Evolutionary conservation across 92 coral and sea anemone genomes (phyloP).

Genomic region (Parazoanthus atlanticus): DNA sequence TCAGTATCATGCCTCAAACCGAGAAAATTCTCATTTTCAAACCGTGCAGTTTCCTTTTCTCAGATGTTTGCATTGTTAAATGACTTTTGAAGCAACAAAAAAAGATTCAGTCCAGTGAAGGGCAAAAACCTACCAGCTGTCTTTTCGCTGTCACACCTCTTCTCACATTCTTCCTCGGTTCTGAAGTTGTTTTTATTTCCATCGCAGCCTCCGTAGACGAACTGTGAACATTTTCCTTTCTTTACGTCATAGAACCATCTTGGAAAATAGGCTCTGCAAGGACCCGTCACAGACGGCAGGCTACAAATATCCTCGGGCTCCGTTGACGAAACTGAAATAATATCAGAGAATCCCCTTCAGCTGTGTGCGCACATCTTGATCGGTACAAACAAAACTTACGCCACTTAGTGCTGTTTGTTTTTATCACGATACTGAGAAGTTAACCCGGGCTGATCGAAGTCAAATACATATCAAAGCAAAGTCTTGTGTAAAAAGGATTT

Average conservation of each 20-base stretch:
- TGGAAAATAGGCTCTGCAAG: conserved; percentile 7
- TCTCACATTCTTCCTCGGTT: conserved; percentile 13
- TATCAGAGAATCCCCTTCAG: background rate
- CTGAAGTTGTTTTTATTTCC: conserved; percentile 9
- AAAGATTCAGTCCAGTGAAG: background rate
- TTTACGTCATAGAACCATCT: conserved; percentile 18
- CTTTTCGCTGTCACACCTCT: conserved; percentile 19
- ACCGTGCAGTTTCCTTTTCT: background rate
- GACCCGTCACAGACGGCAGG: conserved; percentile 1
- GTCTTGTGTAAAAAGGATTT: too few species aligned
- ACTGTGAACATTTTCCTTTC: conserved; percentile 13
- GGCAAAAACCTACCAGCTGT: conserved; percentile 5
- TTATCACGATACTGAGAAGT: too few species aligned
- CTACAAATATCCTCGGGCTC: conserved; percentile 11
- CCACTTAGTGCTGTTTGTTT: background rate
- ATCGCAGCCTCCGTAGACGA: conserved; percentile 20
- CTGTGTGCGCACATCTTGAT: background rate
- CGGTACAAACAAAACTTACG: background rate
- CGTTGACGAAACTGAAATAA: background rate
- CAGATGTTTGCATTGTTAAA: background rate
- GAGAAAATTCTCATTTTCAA: background rate
- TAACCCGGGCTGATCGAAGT: too few species aligned
- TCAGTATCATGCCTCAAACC: background rate
- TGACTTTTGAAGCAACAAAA: background rate
- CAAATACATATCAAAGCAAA: too few species aligned